These are phyloP conservation scores for Pterophyllum scalare DNA, from an alignment of 2,113 vertebrate species.

Conservation along the genomic window DNA sequence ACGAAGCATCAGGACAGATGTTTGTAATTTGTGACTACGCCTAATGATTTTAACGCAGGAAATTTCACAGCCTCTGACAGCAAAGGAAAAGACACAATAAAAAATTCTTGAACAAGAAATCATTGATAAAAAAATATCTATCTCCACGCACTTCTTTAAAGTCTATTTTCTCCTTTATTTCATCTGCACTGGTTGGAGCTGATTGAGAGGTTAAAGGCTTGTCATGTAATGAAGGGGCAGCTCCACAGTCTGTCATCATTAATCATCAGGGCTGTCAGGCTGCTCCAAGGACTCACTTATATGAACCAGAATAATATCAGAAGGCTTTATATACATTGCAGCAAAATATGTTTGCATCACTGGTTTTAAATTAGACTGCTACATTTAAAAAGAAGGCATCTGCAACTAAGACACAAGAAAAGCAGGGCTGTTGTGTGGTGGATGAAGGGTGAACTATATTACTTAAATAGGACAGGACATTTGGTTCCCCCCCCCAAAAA, in stretches of 20 bases:
- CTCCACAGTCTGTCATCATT: conserved; percentile 70
- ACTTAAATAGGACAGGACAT: conserved; percentile 4
- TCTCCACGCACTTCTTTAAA: neutral
- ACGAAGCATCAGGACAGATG: conserved; percentile 45
- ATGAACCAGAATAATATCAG: conserved; percentile 52
- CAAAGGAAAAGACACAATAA: conserved; percentile 3
- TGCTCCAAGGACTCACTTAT: conserved; percentile 48
- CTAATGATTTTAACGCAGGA: conserved; percentile 51
- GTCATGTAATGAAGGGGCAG: conserved; percentile 68
- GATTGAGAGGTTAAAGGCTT: conserved; percentile 64
- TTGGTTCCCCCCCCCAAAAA: neutral
- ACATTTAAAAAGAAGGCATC: conserved; percentile 10
- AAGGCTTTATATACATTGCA: conserved; percentile 5
- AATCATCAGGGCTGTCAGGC: conserved; percentile 69
- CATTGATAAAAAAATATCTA: neutral
- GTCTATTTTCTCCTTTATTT: neutral
- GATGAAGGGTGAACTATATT: conserved; percentile 10
- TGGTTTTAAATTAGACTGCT: conserved; percentile 25
- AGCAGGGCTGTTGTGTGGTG: conserved; percentile 5
- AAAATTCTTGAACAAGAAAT: neutral
- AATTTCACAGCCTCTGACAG: conserved; percentile 13
- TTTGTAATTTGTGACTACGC: conserved; percentile 45
- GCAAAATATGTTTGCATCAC: neutral
- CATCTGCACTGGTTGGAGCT: conserved; percentile 24
- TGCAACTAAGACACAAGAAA: neutral